phyloP scores from a whole-genome alignment of 2,888 invertebrate genomes.

The Lapara coniferarum region DNA sequence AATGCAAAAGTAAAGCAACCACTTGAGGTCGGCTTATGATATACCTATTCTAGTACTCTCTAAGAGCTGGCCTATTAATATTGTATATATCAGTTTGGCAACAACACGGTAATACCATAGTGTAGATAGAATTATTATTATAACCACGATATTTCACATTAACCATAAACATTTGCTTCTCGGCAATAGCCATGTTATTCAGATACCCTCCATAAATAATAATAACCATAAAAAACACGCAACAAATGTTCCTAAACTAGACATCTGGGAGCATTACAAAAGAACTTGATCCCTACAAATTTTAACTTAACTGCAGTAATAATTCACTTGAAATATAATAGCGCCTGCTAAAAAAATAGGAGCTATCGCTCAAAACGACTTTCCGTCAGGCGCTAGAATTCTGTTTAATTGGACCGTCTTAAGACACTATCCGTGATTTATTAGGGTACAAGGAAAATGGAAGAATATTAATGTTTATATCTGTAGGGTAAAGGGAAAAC shows the following conservation, averaged over 20 bases:
- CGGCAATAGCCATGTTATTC: no score
- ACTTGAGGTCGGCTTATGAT: neutral
- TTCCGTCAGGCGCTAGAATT: neutral
- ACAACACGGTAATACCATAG: no score
- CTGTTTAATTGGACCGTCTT: slow-evolving; percentile 3
- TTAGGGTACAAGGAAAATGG: neutral
- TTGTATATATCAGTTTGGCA: no score
- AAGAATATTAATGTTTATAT: neutral
- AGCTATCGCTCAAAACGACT: slow-evolving; percentile 9
- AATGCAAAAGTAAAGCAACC: no score
- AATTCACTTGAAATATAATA: slow-evolving; percentile 13
- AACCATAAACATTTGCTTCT: no score
- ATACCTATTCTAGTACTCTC: neutral
- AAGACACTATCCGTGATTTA: slow-evolving; percentile 15
- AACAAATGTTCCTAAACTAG: neutral
- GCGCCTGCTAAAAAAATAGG: slow-evolving; percentile 17
- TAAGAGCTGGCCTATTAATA: neutral
- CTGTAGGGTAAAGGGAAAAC: neutral
- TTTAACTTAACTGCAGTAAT: slow-evolving; percentile 1
- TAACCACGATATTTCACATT: no score
- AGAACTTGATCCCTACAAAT: slow-evolving; percentile 10
- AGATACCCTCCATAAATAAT: neutral
- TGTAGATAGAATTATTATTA: no score
- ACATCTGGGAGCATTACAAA: slow-evolving; percentile 7
- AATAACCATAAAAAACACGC: neutral